Evolutionary conservation across 2,797 vertebrate genomes (phyloP), one percentile per base, ranked within the genome.

Genomic region (Clarias laeviceps): DNA sequence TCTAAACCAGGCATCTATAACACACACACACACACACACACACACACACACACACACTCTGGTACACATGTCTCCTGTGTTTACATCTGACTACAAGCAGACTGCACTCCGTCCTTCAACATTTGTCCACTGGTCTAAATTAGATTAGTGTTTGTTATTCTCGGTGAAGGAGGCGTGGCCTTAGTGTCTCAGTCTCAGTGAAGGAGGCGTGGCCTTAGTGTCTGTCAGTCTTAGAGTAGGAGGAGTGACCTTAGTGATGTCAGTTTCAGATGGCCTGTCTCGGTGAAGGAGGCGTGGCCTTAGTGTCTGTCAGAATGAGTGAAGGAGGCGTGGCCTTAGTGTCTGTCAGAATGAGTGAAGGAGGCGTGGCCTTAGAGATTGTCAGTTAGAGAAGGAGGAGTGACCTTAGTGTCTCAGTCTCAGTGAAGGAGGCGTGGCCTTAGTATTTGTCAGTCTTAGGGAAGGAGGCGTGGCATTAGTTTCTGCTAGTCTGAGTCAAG

Each of bases 1-100:
- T 65, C 8, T 45, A 80, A 61, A 64, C 56, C 74, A 77, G 74
- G 4, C 18, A 20, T 37, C 14, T 37, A 74, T 68, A 68, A 73
- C 40, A 50, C 50, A 32, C n/a, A 57, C 50, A 57, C 73, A 76
- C 73, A 76, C 73, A 57, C 50, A 57, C 73, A 76, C n/a, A 76
- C 72, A 74, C 72, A 56, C 45, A 74, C 32, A 40, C 68, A 70
- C 65, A 68, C 65, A 68, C 65, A 68, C 65, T 5, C 22, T 9
- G 18, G 32, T 14, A 22, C n/a, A 50, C 22, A 50, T 7, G 37
- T 14, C 12, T 73, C 40, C 37, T 73, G 37, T 40, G 69, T 72
- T 72, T 45, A 72, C 69, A 72, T 40, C 37, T 24, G 20, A 40
- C 20, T 12, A 5, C 18, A 69, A 37, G 32, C 32, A 69, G 66